Base-by-base conservation (phyloP, 2,113 vertebrate genomes). In the Plecturocebus donacophilus region DNA sequence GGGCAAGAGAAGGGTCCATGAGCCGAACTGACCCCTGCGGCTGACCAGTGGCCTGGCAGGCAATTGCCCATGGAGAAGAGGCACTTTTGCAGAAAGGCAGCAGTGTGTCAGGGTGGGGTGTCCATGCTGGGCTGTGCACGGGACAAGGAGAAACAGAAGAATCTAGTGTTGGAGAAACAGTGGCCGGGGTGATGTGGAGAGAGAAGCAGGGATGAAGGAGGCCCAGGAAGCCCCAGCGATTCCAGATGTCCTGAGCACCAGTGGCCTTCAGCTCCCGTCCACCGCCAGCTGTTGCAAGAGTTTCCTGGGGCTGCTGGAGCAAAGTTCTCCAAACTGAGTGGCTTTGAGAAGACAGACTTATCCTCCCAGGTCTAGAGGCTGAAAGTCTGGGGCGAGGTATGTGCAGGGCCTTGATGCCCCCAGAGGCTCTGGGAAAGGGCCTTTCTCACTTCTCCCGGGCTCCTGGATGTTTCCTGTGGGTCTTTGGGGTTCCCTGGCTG, bases 41-140 rank as follows among this genome's bases (percentile, higher is more conserved):
- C 75, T 30, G 73, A 79, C 0, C 0, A 0, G 56, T 11, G 54
- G 30, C 71, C 68, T 76, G 19, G 5, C 0, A 10, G 30, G 54
- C 52, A 45, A 45, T 14, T 11, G 5, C 0, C 8, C 0, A 20
- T 0, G 3, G 68, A 10, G 19, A 38, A n/a, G 1, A 6, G 19
- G 27, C 21, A 45, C n/a, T 54, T 21, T 52, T 47, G 2, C 25
- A 19, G 25, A 21, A 40, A 21, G 25, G 58, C 17, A 1, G 45
- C 38, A 17, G 42, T 11, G 7, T 0, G 1, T 66, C 35, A 5
- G 75, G 42, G 42, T 16, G 9, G 35, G 58, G 25, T 14, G 11
- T 21, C 40, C 5, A 0, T 13, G 8, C 21, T 19, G 42, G 42
- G 32, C 21, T 7, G 0, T 20, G 30, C 20, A 3, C 8, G 73